Evolutionary conservation across 2,797 vertebrate species (phyloP), one percentile per base, ranked within the genome.

Genomic region (Alca torda): DNA sequence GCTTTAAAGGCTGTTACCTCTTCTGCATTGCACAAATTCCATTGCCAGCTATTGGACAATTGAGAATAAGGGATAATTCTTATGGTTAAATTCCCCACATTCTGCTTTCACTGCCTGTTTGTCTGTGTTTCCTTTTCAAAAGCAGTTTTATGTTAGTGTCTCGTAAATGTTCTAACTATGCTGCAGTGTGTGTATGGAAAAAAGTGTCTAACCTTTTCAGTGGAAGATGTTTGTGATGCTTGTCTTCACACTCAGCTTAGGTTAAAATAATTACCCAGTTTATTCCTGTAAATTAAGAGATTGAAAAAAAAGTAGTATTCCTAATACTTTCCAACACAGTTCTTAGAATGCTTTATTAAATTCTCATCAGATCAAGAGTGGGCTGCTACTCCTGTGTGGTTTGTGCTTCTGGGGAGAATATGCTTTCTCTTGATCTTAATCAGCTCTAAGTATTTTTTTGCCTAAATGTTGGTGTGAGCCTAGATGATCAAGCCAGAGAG

Each of bases 301-400:
- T 39, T 11, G 16, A 41, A 60, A 56, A 53, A 67, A 43, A 4
- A 14, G 5, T 4, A 26, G 12, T 59, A 31, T 78, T 87, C 84
- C 45, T 37, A n/a, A 10, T 59, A 25, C 14, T 76, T 25, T 50
- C 23, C 18, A 67, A 25, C 17, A 21, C 6, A 33, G 17, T 11
- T 83, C 68, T 72, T 72, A 8, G 14, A 65, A 41, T 54, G 16
- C 35, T 45, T 76, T 78, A n/a, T 67, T 67, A 51, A 54, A 25
- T 73, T 73, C 35, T 69, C 13, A 17, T 54, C 37, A 59, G 30
- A 50, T 77, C 13, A 11, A 51, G 54, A 76, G 26, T 39, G 24
- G 35, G 17, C 11, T 50, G n/a, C 16, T 54, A 1, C 30, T 81
- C 37, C 6, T 1, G 0, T 70, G 23, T 13, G 2, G 28, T n/a